phyloP scores from a whole-genome alignment of 2,797 vertebrate species.

The Pseudocheirus occidentalis region DNA sequence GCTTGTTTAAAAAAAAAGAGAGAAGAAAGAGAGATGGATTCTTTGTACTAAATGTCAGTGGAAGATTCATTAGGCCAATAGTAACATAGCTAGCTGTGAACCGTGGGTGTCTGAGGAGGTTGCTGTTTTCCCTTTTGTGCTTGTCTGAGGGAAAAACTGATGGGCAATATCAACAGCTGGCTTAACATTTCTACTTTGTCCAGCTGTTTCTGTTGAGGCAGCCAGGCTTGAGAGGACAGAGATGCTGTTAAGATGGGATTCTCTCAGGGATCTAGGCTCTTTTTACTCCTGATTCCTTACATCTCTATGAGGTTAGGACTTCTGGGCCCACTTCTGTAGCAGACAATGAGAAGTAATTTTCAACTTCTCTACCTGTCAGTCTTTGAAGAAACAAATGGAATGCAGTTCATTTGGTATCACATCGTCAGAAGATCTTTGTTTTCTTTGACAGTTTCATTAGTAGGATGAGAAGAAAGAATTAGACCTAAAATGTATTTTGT shows the following conservation, averaged over 20 bases:
- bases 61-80: slow-evolving; percentile 66
- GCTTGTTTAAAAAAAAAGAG: slow-evolving; percentile 58
- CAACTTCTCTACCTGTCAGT: slow-evolving; percentile 65
- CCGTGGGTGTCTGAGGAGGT: slow-evolving; percentile 61
- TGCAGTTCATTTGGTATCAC: slow-evolving; percentile 79
- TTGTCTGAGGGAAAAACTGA: slow-evolving; percentile 70
- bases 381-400: slow-evolving; percentile 81
- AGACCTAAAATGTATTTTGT: slow-evolving; percentile 76
- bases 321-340: slow-evolving; percentile 71
- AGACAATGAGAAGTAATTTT: slow-evolving; percentile 79
- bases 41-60: slow-evolving; percentile 77
- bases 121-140: slow-evolving; percentile 66
- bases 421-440: slow-evolving; percentile 82
- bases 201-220: slow-evolving; percentile 75
- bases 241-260: slow-evolving; percentile 54
- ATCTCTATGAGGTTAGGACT: slow-evolving; percentile 78
- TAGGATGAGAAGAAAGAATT: slow-evolving; percentile 87
- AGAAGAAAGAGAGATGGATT: slow-evolving; percentile 56
- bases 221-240: slow-evolving; percentile 62
- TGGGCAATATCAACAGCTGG: slow-evolving; percentile 61
- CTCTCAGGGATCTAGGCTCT: slow-evolving; percentile 75
- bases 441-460: slow-evolving; percentile 79
- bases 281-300: slow-evolving; percentile 83
- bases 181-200: slow-evolving; percentile 77
- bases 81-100: slow-evolving; percentile 61